Base-by-base conservation (phyloP, 2,113 vertebrate genomes). In the Anhinga anhinga region DNA sequence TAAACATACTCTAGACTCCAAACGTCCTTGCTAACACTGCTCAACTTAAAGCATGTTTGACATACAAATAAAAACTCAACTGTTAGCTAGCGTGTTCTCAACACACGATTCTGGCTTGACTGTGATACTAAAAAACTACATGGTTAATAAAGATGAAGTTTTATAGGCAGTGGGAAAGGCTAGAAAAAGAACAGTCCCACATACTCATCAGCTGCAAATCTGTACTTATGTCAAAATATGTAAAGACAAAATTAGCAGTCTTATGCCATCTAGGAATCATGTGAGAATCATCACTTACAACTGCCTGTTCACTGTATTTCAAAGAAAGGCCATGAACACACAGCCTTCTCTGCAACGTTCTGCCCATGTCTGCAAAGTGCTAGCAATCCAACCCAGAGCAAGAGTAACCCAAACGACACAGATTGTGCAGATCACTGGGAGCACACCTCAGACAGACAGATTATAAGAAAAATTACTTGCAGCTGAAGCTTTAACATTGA, bases 221-320 rank as follows among this genome's bases (percentile, higher is more conserved):
- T 63, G 81, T 82, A 81, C 29, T 91, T 93, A 79, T 13, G 13
- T 67, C 77, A 94, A 74, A 94, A 85, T 55, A 71, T 0, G 8
- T 40, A 78, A 73, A 71, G 94, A 63, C 27, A 88, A 88, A 94
- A 94, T 95, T 55, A 91, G 76, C 79, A 86, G 42, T 55, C 45
- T 62, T 80, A 78, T 11, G 38, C 59, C 69, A 86, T n/a, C 42
- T 15, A 88, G 59, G 38, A 95, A 50, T 92, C 86, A 66, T 13
- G 67, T 84, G 77, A 94, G 76, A 73, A 71, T 34, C 73, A 58
- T 76, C 38, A 73, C 59, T 56, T 66, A 73, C 21, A 84, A 40
- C 38, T 92, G 79, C 71, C 59, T 90, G 61, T 47, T 82, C 66
- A 29, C 30, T 71, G 36, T 6, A 52, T 45, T 90, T 77, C n/a